Conservation (phyloP, 2,113 vertebrate genomes). For the Elephas maximus region DNA sequence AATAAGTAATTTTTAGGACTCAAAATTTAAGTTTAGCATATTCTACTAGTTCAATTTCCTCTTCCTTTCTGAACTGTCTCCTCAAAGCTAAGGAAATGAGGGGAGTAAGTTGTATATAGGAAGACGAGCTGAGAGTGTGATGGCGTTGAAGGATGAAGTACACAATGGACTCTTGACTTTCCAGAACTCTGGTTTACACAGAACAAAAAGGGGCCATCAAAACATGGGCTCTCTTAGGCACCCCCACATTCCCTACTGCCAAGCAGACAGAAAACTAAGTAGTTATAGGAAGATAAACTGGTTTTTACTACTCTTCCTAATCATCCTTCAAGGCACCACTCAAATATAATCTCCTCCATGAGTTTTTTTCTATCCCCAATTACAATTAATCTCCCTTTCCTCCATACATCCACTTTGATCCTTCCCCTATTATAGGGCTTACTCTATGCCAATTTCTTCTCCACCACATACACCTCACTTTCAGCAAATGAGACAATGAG, state of each 20-base stretch:
- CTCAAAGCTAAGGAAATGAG: not conserved
- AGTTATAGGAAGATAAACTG: not conserved
- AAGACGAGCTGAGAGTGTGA: not conserved
- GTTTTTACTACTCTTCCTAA: not conserved
- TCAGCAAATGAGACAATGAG: not conserved
- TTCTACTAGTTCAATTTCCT: not conserved
- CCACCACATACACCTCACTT: not conserved
- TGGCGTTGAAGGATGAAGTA: not conserved
- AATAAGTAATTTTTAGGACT: slow-evolving; percentile 17
- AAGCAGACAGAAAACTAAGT: not conserved
- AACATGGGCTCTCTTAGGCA: not conserved
- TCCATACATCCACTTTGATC: not conserved
- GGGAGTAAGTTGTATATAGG: not conserved
- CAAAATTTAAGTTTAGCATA: not conserved
- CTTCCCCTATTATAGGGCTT: not conserved
- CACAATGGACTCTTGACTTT: not conserved
- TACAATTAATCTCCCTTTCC: not conserved
- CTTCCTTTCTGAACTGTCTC: not conserved
- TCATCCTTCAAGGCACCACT: not conserved
- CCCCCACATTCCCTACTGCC: not conserved
- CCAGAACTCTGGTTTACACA: not conserved
- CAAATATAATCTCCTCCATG: not conserved
- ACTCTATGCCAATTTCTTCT: not conserved
- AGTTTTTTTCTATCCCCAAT: not conserved
- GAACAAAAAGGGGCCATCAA: not conserved